These are phyloP conservation scores for Epizoanthus fatuus DNA, from an alignment of 92 coral and sea anemone genomes.

Conservation along the genomic window DNA sequence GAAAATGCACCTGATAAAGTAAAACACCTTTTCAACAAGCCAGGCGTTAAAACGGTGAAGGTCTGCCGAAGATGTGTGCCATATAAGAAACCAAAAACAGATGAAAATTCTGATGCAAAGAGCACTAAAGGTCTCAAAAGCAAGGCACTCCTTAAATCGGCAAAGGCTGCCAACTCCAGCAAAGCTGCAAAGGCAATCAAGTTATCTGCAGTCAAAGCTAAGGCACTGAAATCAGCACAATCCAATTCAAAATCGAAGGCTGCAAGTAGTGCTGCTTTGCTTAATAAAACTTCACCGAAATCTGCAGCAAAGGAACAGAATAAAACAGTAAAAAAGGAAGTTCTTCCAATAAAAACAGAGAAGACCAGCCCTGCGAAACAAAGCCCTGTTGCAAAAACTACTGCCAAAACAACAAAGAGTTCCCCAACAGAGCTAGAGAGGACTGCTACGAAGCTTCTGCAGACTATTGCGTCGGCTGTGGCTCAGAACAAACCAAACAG, in stretches of 20 bases:
- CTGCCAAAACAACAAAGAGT: background rate
- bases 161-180: slow-evolving; percentile 26
- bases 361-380: slow-evolving; percentile 22
- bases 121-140: slow-evolving; percentile 29
- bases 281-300: slow-evolving; percentile 18
- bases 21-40: slow-evolving; percentile 75
- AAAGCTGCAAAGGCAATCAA: slow-evolving; percentile 5
- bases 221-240: slow-evolving; percentile 38
- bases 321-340: slow-evolving; percentile 25
- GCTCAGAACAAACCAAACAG: slow-evolving; percentile 21
- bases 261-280: slow-evolving; percentile 2
- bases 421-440: slow-evolving; percentile 28
- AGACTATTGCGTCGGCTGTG: slow-evolving; percentile 39
- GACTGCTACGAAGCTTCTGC: slow-evolving; percentile 38
- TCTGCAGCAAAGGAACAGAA: slow-evolving; percentile 36
- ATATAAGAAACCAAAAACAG: slow-evolving; percentile 93
- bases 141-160: slow-evolving; percentile 27
- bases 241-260: slow-evolving; percentile 38
- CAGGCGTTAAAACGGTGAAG: slow-evolving; percentile 88
- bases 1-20: slow-evolving; percentile 95
- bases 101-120: slow-evolving; percentile 38
- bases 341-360: background rate
- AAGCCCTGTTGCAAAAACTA: background rate
- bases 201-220: slow-evolving; percentile 1
- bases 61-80: slow-evolving; percentile 98